phyloP scores from a whole-genome alignment of 2,797 vertebrate genomes.

The Brachyrhaphis roseni region DNA sequence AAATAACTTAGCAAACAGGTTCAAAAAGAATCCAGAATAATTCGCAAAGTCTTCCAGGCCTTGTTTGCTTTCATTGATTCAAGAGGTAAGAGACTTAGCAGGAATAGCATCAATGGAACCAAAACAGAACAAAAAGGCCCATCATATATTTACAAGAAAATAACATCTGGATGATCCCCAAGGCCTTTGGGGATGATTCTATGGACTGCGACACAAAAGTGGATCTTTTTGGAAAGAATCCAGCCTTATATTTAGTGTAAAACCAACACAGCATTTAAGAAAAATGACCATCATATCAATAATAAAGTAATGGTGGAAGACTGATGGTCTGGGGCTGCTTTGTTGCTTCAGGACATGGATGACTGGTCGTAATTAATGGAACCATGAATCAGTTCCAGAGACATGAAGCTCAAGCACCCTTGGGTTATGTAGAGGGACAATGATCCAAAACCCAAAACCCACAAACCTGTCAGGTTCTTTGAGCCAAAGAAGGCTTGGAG shows the following conservation, averaged over 20 bases:
- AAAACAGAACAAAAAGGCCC: neutral
- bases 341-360: neutral
- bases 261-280: neutral
- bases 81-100: neutral
- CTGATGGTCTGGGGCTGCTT: neutral
- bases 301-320: neutral
- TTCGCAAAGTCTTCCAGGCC: neutral
- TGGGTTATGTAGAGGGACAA: neutral
- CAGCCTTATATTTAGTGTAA: neutral
- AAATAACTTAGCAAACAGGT: neutral
- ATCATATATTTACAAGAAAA: neutral
- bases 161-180: neutral
- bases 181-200: neutral
- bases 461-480: neutral
- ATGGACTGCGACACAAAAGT: neutral
- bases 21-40: neutral
- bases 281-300: neutral
- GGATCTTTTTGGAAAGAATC: neutral
- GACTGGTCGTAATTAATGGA: neutral
- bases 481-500: neutral
- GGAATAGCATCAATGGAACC: neutral
- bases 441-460: slow-evolving; percentile 2
- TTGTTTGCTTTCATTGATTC: neutral
- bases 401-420: neutral
- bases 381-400: neutral